Conservation (phyloP, 1,140 invertebrate genomes). For the Monochamus saltuarius region DNA sequence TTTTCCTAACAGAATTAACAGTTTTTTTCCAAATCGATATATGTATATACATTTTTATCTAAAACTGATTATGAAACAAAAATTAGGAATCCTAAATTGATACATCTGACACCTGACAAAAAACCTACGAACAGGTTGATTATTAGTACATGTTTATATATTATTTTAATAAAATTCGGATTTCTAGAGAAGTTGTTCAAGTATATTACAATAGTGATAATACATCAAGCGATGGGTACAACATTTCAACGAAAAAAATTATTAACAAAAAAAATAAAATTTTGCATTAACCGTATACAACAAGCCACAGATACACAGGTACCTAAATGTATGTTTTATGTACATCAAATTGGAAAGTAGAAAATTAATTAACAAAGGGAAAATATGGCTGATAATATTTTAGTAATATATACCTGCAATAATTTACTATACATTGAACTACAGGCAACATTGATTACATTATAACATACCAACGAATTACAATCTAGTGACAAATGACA, state of each 20-base stretch:
- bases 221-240: constrained; percentile 41
- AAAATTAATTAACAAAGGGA: constrained; percentile 33
- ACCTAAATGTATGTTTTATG: constrained; percentile 39
- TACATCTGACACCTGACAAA: constrained; percentile 19
- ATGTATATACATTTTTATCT: constrained; percentile 13
- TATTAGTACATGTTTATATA: constrained; percentile 28
- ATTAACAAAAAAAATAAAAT: constrained; percentile 33
- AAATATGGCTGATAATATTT: constrained; percentile 39
- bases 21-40: constrained; percentile 22
- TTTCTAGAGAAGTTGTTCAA: constrained; percentile 51
- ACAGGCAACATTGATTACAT: constrained; percentile 52
- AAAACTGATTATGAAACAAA: not conserved
- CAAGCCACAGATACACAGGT: constrained; percentile 50
- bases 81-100: not conserved
- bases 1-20: constrained; percentile 29
- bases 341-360: constrained; percentile 27
- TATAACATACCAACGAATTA: constrained; percentile 48
- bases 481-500: constrained; percentile 48
- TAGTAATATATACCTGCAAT: constrained; percentile 43
- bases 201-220: constrained; percentile 42
- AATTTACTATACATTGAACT: constrained; percentile 53
- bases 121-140: constrained; percentile 24
- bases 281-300: constrained; percentile 44
- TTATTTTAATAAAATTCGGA: constrained; percentile 48
- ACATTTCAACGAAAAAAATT: constrained; percentile 33